Evolutionary conservation across 37 sponge, comb jelly and placozoan genomes (phyloP), one percentile per base, ranked within the genome.

Genomic region (Crambe crambe): DNA sequence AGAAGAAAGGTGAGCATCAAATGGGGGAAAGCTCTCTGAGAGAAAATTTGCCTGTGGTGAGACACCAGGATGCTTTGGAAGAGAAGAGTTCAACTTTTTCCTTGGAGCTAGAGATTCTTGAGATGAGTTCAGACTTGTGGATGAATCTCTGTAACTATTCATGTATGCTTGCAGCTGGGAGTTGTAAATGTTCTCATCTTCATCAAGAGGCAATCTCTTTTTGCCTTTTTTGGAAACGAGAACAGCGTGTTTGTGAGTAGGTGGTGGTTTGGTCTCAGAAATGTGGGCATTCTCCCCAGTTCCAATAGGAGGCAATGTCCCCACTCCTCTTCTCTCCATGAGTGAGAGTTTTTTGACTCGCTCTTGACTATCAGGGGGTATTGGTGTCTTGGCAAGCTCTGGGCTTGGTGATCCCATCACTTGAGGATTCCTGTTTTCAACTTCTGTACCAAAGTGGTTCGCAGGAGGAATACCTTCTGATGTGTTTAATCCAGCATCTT

Each of bases 131-230:
- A 27, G 25, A 26, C 25, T 20, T 26, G 64, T 8, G 6, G 69
- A 68, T 8, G 69, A 38, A 15, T 12, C 20, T 68, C 6, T 68
- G 39, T 68, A 68, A 20, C 69, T 68, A 20, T 34, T 68, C 69
- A 68, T 68, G 38, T 68, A 68, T 10, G 69, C 38, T 60, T 60
- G 61, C 4, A 25, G 61, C 27, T 60, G 21, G 17, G n/a, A 5
- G 27, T 20, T 26, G 27, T 20, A 60, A 25, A 3, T 60, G 27
- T 3, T 60, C 4, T 60, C 61, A 9, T 5, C 4, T 5, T 60
- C 61, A 26, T 9, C 17, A 6, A 6, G 61, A n/a, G 23, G 61
- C 23, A 60, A 22, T 25, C 25, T 60, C 17, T 20, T 22, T 25
- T 60, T 60, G 4, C 25, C 25, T 60, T 25, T 60, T 15, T 51